Conservation (phyloP, 2,888 invertebrate genomes). For the Allygus modestus region DNA sequence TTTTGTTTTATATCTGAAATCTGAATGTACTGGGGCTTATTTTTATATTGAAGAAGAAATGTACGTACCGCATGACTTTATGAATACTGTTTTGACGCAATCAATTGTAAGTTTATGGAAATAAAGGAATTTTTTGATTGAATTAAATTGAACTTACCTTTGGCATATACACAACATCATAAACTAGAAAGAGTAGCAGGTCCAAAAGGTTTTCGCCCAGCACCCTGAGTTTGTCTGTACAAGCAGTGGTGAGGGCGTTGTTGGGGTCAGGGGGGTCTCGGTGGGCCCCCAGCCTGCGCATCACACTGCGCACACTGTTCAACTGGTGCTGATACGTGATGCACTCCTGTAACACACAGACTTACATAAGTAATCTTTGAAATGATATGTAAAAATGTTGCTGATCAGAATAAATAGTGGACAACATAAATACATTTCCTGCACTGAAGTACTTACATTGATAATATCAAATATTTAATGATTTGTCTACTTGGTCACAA, state of each 20-base stretch:
- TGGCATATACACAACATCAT: slow-evolving; percentile 77
- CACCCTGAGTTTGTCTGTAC: slow-evolving; percentile 90
- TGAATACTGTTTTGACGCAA: too few relatives aligned
- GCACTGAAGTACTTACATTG: too few relatives aligned
- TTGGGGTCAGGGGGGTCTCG: slow-evolving; percentile 72
- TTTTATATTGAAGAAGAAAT: too few relatives aligned
- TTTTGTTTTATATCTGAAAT: too few relatives aligned
- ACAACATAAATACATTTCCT: too few relatives aligned
- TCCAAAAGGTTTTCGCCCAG: slow-evolving; percentile 90
- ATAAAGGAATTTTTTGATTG: too few relatives aligned
- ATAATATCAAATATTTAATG: too few relatives aligned
- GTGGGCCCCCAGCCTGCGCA: slow-evolving; percentile 74
- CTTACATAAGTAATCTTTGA: slow-evolving; percentile 38
- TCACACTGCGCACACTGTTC: slow-evolving; percentile 88
- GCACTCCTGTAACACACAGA: slow-evolving; percentile 81
- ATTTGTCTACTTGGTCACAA: too few relatives aligned
- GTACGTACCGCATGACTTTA: too few relatives aligned
- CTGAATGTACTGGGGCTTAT: too few relatives aligned
- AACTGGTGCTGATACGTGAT: slow-evolving; percentile 93
- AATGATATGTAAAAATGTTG: background rate
- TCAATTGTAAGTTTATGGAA: too few relatives aligned
- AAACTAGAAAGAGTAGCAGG: slow-evolving; percentile 85
- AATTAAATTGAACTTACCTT: slow-evolving; percentile 71
- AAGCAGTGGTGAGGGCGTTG: slow-evolving; percentile 79
- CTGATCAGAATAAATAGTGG: too few relatives aligned